These are phyloP conservation scores for Peucedramus taeniatus DNA, from an alignment of 2,113 vertebrate genomes.

Conservation along the genomic window DNA sequence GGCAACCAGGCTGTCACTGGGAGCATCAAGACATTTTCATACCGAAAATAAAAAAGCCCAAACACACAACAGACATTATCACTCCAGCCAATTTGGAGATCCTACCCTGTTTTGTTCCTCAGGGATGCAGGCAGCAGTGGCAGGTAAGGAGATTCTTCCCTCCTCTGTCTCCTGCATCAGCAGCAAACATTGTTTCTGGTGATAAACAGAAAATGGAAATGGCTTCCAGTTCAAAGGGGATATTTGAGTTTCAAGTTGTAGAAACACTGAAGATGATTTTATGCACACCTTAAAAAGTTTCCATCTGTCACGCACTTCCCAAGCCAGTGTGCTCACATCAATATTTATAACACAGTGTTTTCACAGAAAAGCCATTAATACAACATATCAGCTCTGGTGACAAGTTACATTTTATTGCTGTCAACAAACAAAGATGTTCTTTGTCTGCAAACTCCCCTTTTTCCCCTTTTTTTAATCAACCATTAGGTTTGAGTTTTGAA, in stretches of 20 bases:
- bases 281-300: not conserved
- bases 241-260: not conserved
- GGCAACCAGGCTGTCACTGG: not conserved
- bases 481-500: not conserved
- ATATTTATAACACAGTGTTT: slow-evolving; percentile 52
- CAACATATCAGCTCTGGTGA: slow-evolving; percentile 53
- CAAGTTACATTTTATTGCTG: slow-evolving; percentile 67
- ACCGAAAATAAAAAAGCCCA: not conserved
- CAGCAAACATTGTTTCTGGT: not conserved
- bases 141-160: not conserved
- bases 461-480: not conserved
- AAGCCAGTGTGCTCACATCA: slow-evolving; percentile 31
- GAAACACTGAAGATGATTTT: not conserved
- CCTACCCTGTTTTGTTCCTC: not conserved
- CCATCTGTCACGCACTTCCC: not conserved
- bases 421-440: slow-evolving; percentile 61
- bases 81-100: not conserved
- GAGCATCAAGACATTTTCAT: not conserved
- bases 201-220: no score
- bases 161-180: not conserved
- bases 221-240: not conserved
- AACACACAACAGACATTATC: not conserved
- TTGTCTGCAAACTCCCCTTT: slow-evolving; percentile 2
- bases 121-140: not conserved
- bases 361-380: slow-evolving; percentile 46